Base-by-base conservation (phyloP, 1,140 invertebrate species). In the Mycetomoellerius zeteki region DNA sequence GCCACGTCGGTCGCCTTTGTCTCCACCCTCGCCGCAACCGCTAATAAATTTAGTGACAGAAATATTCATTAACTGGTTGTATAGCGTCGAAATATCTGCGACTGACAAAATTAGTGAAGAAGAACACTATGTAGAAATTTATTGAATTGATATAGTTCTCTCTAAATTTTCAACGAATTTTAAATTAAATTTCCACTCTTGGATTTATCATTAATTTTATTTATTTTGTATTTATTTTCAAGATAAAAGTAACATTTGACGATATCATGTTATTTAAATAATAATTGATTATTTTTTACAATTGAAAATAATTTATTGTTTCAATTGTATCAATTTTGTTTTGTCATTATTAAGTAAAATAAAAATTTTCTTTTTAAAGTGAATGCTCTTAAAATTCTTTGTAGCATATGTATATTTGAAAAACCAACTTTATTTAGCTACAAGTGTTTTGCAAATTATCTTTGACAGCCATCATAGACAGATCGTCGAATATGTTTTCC, bases 11-110 rank as follows among this genome's bases (percentile, higher is more conserved):
- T 37, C 64, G 64, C 50, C 12, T 71, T 73, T 60, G 54, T 75
- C 47, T 81, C 19, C 3, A 84, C 52, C 54, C 24, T 82, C 21
- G 67, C 43, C 33, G 69, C 54, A 60, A 75, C 24, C 24, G 54
- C 43, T 84, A 75, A 84, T 84, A 62, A 84, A 47, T 84, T 84
- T 84, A 84, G 37, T 43, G 24, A 37, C 69, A 50, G 67, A 84
- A 75, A 50, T 84, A 73, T 75, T 75, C 37, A 37, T 80, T 60
- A 73, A n/a, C 37, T 24, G 24, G 2, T 84, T 62, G 69, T 60
- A 75, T 27, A 24, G 54, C 69, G 8, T 50, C 19, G 69, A 47
- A 33, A 84, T 84, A 60, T 73, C 54, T 47, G 24, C 24, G 37
- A 60, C 37, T 60, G 14, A 60, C 37, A 27, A 84, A 84, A 19